These are phyloP conservation scores for Lineus longissimus DNA, from an alignment of 1,140 invertebrate genomes.

Conservation along the genomic window DNA sequence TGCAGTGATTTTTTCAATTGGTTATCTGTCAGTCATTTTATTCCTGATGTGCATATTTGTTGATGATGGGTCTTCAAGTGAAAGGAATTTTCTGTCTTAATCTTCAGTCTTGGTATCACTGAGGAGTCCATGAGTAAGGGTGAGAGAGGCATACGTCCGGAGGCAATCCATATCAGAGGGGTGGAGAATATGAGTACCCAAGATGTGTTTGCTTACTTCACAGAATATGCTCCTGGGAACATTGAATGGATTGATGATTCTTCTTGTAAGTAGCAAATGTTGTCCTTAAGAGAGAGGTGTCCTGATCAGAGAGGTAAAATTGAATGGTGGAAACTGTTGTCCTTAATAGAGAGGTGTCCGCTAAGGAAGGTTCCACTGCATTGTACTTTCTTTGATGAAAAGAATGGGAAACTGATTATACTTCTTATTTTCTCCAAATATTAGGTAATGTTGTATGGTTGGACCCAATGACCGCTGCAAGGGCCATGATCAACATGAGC, in stretches of 20 bases:
- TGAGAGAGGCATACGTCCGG: conserved; percentile 62
- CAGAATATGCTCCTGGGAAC: conserved; percentile 66
- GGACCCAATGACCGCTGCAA: conserved; percentile 67
- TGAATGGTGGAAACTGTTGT: too few species aligned
- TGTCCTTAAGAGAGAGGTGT: too few species aligned
- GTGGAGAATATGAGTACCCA: conserved; percentile 70
- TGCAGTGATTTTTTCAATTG: too few species aligned
- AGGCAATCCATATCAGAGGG: conserved; percentile 71
- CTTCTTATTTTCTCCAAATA: conserved; percentile 20
- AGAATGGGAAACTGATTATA: too few species aligned
- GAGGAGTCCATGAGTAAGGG: conserved; percentile 55
- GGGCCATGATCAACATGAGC: conserved; percentile 64
- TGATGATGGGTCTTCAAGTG: not conserved
- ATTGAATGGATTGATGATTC: conserved; percentile 78
- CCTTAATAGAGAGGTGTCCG: too few species aligned
- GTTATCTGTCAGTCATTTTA: too few species aligned
- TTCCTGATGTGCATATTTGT: not conserved
- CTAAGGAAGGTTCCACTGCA: too few species aligned
- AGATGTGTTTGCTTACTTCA: conserved; percentile 75
- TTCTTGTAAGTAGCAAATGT: conserved; percentile 62
- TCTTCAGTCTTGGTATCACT: conserved; percentile 59
- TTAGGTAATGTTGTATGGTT: conserved; percentile 74
- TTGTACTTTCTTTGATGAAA: too few species aligned
- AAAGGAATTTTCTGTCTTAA: not conserved
- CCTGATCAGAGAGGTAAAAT: too few species aligned